Conservation (phyloP, 2,797 vertebrate species). For the Sebastolobus alascanus region DNA sequence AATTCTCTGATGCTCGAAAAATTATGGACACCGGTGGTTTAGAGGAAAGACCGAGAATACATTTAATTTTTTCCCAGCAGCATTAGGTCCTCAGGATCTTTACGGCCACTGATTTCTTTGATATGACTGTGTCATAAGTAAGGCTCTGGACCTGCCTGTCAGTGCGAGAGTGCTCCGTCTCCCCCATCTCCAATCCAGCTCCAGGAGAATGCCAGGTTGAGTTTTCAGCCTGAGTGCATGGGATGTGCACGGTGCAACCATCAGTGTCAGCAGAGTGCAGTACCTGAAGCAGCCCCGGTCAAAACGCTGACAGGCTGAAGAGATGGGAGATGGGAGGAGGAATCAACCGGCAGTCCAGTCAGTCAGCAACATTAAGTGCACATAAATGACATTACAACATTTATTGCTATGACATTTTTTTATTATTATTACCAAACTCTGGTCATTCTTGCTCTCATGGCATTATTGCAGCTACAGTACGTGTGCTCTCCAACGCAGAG, state of each 20-base stretch:
- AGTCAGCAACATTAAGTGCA: conserved; percentile 42
- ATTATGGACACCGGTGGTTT: background rate
- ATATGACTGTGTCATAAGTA: conserved; percentile 48
- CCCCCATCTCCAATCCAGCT: conserved; percentile 60
- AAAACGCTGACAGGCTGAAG: conserved; percentile 70
- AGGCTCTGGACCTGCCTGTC: conserved; percentile 64
- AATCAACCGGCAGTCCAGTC: conserved; percentile 44
- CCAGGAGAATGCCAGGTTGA: conserved; percentile 79
- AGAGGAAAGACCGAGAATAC: background rate
- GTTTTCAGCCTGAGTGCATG: conserved; percentile 82
- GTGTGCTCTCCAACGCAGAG: background rate
- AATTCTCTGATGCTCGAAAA: background rate
- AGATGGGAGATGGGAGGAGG: conserved; percentile 48
- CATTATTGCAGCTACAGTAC: background rate
- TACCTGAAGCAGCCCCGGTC: conserved; percentile 67
- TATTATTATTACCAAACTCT: background rate
- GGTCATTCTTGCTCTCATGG: background rate
- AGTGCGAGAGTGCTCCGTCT: conserved; percentile 50
- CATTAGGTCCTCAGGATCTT: conserved; percentile 40
- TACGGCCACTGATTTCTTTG: conserved; percentile 53
- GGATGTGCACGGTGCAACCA: conserved; percentile 69
- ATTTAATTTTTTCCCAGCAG: conserved; percentile 31
- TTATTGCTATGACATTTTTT: background rate
- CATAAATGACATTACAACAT: conserved; percentile 25
- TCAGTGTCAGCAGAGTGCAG: conserved; percentile 79